A percentile compares a stretch with the other conserved stretches of the same genome.
Evolutionary conservation across 1,140 invertebrate species (phyloP).

Genomic region (Zophobas morio): DNA sequence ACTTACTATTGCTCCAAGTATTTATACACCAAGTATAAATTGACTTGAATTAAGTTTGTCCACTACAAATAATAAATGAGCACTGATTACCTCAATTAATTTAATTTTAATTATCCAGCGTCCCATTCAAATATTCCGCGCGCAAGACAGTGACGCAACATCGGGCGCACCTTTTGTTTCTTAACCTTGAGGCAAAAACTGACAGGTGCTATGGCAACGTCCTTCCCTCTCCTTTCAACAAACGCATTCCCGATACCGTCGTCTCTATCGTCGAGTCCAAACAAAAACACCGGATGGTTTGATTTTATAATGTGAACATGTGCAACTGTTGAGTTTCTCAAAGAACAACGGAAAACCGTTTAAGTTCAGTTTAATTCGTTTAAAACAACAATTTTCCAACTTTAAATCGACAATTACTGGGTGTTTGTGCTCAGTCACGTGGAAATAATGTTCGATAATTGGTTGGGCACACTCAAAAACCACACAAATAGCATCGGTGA

Average conservation of each 20-base stretch:
- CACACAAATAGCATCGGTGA: conserved; percentile 68
- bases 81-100: background rate
- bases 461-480: conserved; percentile 68
- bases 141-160: background rate
- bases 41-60: too few species aligned
- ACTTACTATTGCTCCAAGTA: too few species aligned
- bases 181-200: conserved; percentile 18
- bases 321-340: conserved; percentile 24
- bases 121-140: conserved; percentile 12
- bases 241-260: background rate
- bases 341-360: conserved; percentile 4
- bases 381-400: background rate
- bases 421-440: conserved; percentile 1
- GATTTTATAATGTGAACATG: conserved; percentile 26
- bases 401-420: background rate
- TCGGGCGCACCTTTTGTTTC: conserved; percentile 14
- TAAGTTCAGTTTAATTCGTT: conserved; percentile 3
- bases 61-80: too few species aligned
- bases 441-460: conserved; percentile 72
- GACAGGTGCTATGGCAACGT: conserved; percentile 41
- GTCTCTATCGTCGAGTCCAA: conserved; percentile 15
- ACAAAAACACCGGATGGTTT: conserved; percentile 20
- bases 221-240: conserved; percentile 10
- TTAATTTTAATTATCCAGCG: conserved; percentile 1
- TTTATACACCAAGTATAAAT: too few species aligned